A percentile compares a stretch with the other conserved stretches of the same genome.
Evolutionary conservation across 2,113 vertebrate genomes (phyloP).

Genomic region (Dasyornis broadbenti): DNA sequence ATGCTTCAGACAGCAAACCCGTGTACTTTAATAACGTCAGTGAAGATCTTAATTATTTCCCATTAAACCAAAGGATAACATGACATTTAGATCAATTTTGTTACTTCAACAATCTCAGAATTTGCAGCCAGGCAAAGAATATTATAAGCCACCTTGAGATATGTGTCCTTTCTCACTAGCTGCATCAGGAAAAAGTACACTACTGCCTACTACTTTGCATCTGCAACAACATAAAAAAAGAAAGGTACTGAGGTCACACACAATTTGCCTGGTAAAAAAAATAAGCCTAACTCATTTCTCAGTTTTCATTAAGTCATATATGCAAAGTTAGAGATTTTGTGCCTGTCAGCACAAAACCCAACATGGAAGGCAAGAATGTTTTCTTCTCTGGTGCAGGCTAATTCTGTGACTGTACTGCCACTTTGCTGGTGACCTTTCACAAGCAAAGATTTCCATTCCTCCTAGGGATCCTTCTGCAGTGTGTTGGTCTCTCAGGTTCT

Average conservation of each 20-base stretch:
- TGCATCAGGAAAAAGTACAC: background rate
- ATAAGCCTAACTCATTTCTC: background rate
- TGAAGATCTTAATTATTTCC: background rate
- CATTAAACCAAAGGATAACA: constrained; percentile 6
- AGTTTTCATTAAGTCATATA: background rate
- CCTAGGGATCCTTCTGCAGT: background rate
- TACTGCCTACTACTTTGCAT: background rate
- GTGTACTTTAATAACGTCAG: background rate
- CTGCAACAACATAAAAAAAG: background rate
- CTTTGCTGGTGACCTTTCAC: background rate
- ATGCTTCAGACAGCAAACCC: background rate
- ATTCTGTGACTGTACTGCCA: background rate
- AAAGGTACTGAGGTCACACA: background rate
- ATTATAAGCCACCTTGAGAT: background rate
- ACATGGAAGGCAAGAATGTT: background rate
- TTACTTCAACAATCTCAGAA: background rate
- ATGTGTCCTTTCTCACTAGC: background rate
- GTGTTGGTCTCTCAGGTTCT: background rate
- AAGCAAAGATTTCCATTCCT: background rate
- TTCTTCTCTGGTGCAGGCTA: background rate
- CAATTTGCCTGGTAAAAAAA: background rate
- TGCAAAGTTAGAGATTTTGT: background rate
- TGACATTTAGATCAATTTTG: constrained; percentile 17
- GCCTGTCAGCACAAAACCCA: background rate
- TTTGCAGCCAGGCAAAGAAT: background rate